A percentile compares a stretch with the other conserved stretches of the same genome.
These are phyloP conservation scores for Notodonta ziczac DNA, from an alignment of 2,888 invertebrate species.

Conservation along the genomic window DNA sequence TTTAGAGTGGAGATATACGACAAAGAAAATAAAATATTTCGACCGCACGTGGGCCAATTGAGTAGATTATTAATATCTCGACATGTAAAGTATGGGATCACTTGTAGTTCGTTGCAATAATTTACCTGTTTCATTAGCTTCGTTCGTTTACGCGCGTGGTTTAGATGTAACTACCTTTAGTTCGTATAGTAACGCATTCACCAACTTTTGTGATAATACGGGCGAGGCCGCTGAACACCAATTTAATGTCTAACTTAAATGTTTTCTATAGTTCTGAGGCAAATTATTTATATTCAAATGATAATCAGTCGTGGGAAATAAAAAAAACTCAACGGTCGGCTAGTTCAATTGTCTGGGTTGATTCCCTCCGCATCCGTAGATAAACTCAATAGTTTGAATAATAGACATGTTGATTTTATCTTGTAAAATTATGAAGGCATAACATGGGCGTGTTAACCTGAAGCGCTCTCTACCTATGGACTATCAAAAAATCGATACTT, in stretches of 20 bases:
- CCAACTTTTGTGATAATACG: constrained; percentile 23
- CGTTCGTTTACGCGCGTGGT: constrained; percentile 39
- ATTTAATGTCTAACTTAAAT: constrained; percentile 6
- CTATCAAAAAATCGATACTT: no score
- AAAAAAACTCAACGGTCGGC: no score
- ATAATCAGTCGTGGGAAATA: no score
- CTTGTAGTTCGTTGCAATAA: constrained; percentile 70
- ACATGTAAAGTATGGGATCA: constrained; percentile 70
- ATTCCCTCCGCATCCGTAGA: no score
- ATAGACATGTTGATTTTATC: no score
- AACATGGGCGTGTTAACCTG: no score
- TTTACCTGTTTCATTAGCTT: constrained; percentile 56
- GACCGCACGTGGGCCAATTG: constrained; percentile 76
- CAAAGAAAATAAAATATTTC: constrained; percentile 45
- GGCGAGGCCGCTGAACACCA: constrained; percentile 14
- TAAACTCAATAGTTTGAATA: no score
- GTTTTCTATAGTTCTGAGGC: constrained; percentile 6
- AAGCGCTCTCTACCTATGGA: no score
- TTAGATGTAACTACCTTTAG: constrained; percentile 47
- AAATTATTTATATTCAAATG: neutral
- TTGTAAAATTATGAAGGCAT: no score
- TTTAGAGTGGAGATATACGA: constrained; percentile 59
- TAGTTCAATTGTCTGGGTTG: no score
- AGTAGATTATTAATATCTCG: constrained; percentile 72
- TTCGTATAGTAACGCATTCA: constrained; percentile 30